phyloP scores from a whole-genome alignment of 1,140 invertebrate genomes.

The Drosophila sucinea region DNA sequence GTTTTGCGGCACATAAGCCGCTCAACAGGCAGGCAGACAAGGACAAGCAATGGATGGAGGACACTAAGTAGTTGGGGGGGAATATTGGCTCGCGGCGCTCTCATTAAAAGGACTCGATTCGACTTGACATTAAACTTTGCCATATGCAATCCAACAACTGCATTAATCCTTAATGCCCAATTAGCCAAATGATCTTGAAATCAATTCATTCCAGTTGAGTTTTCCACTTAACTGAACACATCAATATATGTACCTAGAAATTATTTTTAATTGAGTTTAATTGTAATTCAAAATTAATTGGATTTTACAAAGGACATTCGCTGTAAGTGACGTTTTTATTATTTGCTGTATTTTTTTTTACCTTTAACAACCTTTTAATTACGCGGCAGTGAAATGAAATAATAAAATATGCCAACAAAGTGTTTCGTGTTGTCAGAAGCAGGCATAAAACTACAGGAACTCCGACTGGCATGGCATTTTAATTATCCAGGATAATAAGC shows the following conservation, averaged over 20 bases:
- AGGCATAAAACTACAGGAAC: constrained; percentile 1
- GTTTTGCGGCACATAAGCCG: constrained; percentile 62
- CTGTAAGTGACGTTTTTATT: neutral
- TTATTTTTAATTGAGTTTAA: constrained; percentile 8
- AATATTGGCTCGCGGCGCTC: no score
- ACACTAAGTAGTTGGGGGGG: no score
- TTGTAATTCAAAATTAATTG: constrained; percentile 38
- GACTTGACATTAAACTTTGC: neutral
- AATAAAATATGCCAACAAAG: constrained; percentile 16
- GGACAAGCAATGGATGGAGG: neutral
- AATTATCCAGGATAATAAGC: constrained; percentile 9
- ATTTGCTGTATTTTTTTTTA: no score
- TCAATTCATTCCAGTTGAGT: constrained; percentile 7
- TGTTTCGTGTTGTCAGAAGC: constrained; percentile 13
- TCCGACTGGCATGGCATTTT: neutral
- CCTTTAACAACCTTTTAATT: constrained; percentile 4
- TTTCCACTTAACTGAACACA: constrained; percentile 24
- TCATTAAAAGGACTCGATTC: neutral
- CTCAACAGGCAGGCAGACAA: constrained; percentile 46
- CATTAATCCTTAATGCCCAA: constrained; percentile 33
- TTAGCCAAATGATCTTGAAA: constrained; percentile 33
- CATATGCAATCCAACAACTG: neutral
- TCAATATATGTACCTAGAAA: neutral
- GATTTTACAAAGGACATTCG: constrained; percentile 31
- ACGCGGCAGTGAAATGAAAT: constrained; percentile 18